Evolutionary conservation across 2,888 invertebrate species (phyloP), one percentile per base, ranked within the genome.

Genomic region (Microdon myrmicae): DNA sequence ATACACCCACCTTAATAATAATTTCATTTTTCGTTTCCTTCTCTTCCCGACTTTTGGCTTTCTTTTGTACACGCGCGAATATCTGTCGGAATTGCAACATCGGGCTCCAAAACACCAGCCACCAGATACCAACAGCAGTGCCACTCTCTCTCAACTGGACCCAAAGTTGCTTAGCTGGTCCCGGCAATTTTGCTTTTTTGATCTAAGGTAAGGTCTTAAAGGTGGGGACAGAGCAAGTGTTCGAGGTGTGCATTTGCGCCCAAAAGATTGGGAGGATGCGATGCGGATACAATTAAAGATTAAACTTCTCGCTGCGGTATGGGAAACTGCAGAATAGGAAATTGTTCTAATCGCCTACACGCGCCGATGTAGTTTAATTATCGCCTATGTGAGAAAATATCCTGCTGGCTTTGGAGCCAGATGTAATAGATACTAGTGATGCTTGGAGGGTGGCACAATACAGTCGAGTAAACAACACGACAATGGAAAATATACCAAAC

Each of bases 1-100:
- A 69, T 69, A 69, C 68, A 69, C 68, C 68, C 68, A 69, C 68
- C 64, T 66, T 66, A 66, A 59, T 66, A 66, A 66, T 66, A 66
- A 58, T 66, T 66, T 66, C 38, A 59, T 66, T 59, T 59, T 53
- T 45, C 58, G 41, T 37, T 51, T 45, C 38, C 53, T 53, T 37
- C 17, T 38, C 25, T 44, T 20, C 45, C 12, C 26, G 34, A 25
- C 34, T 45, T 44, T 44, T 49, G 49, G 49, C 64, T 64, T 64
- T 64, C 64, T 64, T 64, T 64, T 64, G 56, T 64, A 55, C n/a
- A n/a, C 39, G 44, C 49, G 56, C 41, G 56, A 56, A 51, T 56
- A 41, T 39, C 51, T 51, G 51, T 56, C 47, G 64, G 47, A 43
- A 56, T 56, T 64, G 49, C 61, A 60, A 37, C 51, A 60, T 39